Percentiles rank a stretch among this genome's conserved stretches.
These are phyloP conservation scores for Chesias legatella DNA, from an alignment of 2,888 invertebrate species.

Conservation along the genomic window DNA sequence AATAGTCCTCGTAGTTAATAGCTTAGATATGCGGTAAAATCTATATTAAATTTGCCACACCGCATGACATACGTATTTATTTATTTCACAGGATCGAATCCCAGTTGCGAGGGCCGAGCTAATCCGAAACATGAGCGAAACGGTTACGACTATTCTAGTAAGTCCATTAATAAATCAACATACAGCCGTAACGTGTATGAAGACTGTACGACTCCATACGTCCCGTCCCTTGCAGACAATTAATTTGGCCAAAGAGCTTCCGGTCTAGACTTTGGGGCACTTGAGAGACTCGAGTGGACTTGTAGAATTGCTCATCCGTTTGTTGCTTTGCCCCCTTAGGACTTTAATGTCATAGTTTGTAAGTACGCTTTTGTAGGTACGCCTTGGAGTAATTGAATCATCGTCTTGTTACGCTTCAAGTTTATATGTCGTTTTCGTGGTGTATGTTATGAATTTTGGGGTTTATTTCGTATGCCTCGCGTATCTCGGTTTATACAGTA, in stretches of 20 bases:
- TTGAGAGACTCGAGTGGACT: slow-evolving; percentile 22
- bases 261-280: slow-evolving; percentile 56
- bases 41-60: no score
- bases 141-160: not conserved
- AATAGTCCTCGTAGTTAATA: no score
- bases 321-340: slow-evolving; percentile 3
- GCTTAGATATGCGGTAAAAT: no score
- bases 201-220: slow-evolving; percentile 15
- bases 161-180: slow-evolving; percentile 8
- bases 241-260: slow-evolving; percentile 47
- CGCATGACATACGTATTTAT: no score
- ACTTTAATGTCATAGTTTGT: slow-evolving; percentile 2
- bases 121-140: not conserved
- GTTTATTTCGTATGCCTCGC: no score
- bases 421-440: no score
- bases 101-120: not conserved
- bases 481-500: no score
- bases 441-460: no score
- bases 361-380: not conserved
- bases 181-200: slow-evolving; percentile 13
- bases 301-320: slow-evolving; percentile 21
- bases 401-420: no score
- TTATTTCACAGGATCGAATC: not conserved
- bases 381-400: not conserved
- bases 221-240: slow-evolving; percentile 38